Base-by-base conservation (phyloP, 2,888 invertebrate species). In the Plebejus melissa region DNA sequence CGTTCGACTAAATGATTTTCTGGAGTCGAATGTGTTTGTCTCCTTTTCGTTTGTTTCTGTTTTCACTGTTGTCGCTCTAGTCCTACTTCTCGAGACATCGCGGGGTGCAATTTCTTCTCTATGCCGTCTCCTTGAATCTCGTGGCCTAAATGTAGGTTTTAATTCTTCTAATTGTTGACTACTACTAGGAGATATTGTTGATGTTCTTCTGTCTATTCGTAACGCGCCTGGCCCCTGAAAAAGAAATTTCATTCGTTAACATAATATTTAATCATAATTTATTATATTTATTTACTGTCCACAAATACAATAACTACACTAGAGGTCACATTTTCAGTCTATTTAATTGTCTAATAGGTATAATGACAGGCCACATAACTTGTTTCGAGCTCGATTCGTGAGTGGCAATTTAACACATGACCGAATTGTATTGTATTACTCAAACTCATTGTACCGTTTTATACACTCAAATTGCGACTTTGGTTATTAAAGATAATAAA, bases 171-270 rank as follows among this genome's bases (percentile, higher is more conserved):
- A 78, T 80, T 82, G 82, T 71, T 82, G 85, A 74, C 82, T 81
- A 80, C 82, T 84, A 75, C 81, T 79, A 77, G 82, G 78, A 78
- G 78, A 83, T 76, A 82, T 85, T 70, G 88, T 88, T 54, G 83
- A 78, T 77, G 82, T 79, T 81, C 91, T 86, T 82, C 90, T 87
- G 78, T 89, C 85, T 76, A 82, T 83, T 78, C 91, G 85, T 71
- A 84, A 79, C 22, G 81, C 83, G 78, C 87, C 86, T 82, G 91
- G 90, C 78, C 82, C 89, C 93, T 93, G 90, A 4, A 89, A 90
- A 46, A 77, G 76, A 80, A 81, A 75, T 75, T 54, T 13, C 3
- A 50, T 11, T 4, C 38, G 4, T 32, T 75, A 28, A 60, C 60
- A 60, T 11, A 60, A 22, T 69, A 72, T 13, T 75, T 46, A n/a